Percentiles rank a stretch among this genome's conserved stretches.
phyloP scores from a whole-genome alignment of 2,888 invertebrate species.

The Ormyrus rosae region DNA sequence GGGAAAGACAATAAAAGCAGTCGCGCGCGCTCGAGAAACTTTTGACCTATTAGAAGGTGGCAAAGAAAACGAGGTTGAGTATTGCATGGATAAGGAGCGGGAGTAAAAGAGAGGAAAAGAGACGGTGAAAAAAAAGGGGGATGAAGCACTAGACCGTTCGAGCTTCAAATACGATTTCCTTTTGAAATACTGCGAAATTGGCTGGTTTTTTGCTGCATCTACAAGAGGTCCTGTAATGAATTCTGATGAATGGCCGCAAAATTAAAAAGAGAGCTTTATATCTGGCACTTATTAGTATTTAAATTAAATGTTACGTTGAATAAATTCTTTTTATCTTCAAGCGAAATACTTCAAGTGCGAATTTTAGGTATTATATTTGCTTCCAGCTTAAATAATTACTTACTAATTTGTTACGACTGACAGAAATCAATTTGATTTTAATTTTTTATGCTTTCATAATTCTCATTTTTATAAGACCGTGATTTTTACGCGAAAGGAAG shows the following conservation, averaged over 20 bases:
- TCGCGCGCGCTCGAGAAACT: conserved; percentile 17
- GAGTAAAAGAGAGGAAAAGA: background rate
- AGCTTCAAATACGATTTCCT: conserved; percentile 12
- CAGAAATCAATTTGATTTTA: too few species aligned
- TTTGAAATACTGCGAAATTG: conserved; percentile 9
- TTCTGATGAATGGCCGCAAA: background rate
- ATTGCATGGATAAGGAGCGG: background rate
- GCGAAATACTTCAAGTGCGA: too few species aligned
- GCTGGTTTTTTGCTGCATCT: background rate
- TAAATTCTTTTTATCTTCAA: too few species aligned
- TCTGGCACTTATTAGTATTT: too few species aligned
- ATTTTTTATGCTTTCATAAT: too few species aligned
- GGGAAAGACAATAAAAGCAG: conserved; percentile 13
- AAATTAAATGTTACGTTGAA: too few species aligned
- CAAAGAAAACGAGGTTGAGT: conserved; percentile 1
- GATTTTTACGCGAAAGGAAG: too few species aligned
- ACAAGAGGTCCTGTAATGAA: background rate
- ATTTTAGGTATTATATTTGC: too few species aligned
- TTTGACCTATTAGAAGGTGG: conserved; percentile 16
- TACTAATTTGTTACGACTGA: too few species aligned
- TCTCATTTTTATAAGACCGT: too few species aligned
- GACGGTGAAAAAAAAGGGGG: background rate
- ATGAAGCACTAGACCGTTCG: background rate
- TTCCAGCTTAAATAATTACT: too few species aligned
- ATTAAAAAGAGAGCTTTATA: too few species aligned